Percentiles rank a stretch among this genome's conserved stretches.
These are phyloP conservation scores for Batillaria attramentaria DNA, from an alignment of 1,140 invertebrate genomes.

Conservation along the genomic window DNA sequence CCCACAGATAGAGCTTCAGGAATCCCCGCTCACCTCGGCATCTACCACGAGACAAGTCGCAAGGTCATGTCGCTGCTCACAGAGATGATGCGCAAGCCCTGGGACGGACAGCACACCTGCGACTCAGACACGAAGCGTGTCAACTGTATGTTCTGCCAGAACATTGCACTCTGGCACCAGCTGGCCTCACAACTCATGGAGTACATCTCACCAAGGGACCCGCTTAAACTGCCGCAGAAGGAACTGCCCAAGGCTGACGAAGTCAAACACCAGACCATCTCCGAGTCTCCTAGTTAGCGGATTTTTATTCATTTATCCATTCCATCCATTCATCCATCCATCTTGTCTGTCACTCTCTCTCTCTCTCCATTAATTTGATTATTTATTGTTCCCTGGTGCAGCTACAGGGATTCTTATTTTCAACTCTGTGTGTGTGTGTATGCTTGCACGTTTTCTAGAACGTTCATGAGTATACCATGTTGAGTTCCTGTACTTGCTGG, in stretches of 20 bases:
- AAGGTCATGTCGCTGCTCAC: conserved; percentile 86
- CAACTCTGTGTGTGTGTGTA: no score
- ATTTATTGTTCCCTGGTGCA: no score
- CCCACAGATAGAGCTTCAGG: conserved; percentile 91
- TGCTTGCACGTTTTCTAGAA: no score
- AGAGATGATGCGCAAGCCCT: conserved; percentile 84
- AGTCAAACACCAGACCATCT: conserved; percentile 49
- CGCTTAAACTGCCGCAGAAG: conserved; percentile 66
- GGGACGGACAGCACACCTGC: conserved; percentile 83
- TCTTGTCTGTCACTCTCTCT: no score
- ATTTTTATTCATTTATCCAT: neutral
- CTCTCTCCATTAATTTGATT: no score
- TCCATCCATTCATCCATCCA: no score
- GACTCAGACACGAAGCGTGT: conserved; percentile 71
- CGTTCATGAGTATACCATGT: no score
- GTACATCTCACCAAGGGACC: conserved; percentile 77
- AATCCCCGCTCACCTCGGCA: conserved; percentile 86
- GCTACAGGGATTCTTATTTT: no score
- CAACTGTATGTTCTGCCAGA: conserved; percentile 93
- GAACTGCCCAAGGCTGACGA: conserved; percentile 68
- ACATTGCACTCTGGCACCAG: conserved; percentile 94
- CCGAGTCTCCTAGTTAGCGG: conserved; percentile 35
- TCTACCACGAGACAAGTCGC: conserved; percentile 83
- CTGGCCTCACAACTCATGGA: conserved; percentile 85
- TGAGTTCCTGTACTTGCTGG: no score